Evolutionary conservation across 2,888 invertebrate genomes (phyloP), one percentile per base, ranked within the genome.

Genomic region (Eumacrocentrus americanus): DNA sequence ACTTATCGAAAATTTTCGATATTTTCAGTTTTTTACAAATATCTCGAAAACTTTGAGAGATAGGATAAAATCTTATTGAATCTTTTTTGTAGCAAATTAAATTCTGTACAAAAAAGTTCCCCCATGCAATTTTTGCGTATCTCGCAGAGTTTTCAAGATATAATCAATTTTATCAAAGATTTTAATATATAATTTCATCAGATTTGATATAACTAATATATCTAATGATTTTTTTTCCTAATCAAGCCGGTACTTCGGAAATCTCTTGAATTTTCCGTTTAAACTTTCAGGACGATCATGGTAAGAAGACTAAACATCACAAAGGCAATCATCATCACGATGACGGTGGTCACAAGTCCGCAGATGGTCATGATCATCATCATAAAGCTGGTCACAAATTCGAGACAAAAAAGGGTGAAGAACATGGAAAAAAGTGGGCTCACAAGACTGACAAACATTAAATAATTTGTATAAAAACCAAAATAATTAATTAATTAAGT

Each of bases 361-460:
- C 84, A 0, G 82, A 71, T 1, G 88, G 88, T 0, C 83, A 86
- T 66, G 85, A 87, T 34, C 69, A 80, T 1, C 86, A 88, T 70
- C 84, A 84, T 20, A 81, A 82, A 3, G 82, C 84, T 47, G 77
- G 82, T 0, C 70, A 78, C 2, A 82, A 81, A 37, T 78, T 85
- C 58, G 83, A 81, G 3, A 78, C 83, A 23, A 83, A 84, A 44
- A 81, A 74, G 0, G 83, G 80, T 0, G 81, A 82, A n/a, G 78
- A 81, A 1, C 71, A 76, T 0, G 85, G 84, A 0, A 86, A 85
- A 71, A 85, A 86, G 65, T 87, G 87, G 87, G 75, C 82, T 16
- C 84, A 81, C 74, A 83, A 84, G 64, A 83, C 83, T 16, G 67
- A 57, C 22, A 67, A 65, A 16, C 69, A 59, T 44, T 70, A 56